Percentiles rank a stretch among this genome's conserved stretches.
Evolutionary conservation across 2,888 invertebrate species (phyloP).

Genomic region (Azorinus chamasolen): DNA sequence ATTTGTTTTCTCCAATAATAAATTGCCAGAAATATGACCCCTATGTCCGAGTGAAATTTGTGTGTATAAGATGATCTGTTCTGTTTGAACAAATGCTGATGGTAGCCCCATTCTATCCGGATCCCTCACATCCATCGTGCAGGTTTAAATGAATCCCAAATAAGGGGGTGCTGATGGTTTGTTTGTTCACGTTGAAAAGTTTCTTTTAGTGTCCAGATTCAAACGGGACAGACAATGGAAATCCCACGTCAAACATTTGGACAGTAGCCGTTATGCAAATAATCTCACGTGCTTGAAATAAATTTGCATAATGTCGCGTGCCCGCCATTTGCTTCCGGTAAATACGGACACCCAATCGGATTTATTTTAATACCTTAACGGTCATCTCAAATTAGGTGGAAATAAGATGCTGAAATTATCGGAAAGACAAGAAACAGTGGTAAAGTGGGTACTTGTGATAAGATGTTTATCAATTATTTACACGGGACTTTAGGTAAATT

Average conservation of each 20-base stretch:
- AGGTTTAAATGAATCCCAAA: too few relatives aligned
- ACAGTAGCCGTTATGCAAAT: conserved; percentile 60
- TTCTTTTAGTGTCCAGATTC: conserved; percentile 27
- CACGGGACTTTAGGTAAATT: too few relatives aligned
- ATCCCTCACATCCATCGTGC: too few relatives aligned
- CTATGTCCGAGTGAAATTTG: too few relatives aligned
- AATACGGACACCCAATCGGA: conserved; percentile 54
- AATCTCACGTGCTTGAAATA: conserved; percentile 51
- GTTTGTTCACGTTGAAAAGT: conserved; percentile 29
- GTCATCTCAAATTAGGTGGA: conserved; percentile 52
- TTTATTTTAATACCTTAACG: conserved; percentile 61
- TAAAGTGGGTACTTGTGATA: not conserved
- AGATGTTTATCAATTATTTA: too few relatives aligned
- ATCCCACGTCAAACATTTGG: conserved; percentile 41
- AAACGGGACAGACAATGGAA: conserved; percentile 36
- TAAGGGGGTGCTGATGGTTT: not conserved
- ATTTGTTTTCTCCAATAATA: too few relatives aligned
- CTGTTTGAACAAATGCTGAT: too few relatives aligned
- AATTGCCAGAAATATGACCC: too few relatives aligned
- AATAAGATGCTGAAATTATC: conserved; percentile 35
- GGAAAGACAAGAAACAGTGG: conserved; percentile 8
- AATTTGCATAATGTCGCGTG: conserved; percentile 68
- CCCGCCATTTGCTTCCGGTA: conserved; percentile 63
- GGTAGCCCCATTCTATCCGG: too few relatives aligned
- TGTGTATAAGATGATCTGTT: too few relatives aligned